phyloP scores from a whole-genome alignment of 2,113 vertebrate species.

The Pycnonotus jocosus region DNA sequence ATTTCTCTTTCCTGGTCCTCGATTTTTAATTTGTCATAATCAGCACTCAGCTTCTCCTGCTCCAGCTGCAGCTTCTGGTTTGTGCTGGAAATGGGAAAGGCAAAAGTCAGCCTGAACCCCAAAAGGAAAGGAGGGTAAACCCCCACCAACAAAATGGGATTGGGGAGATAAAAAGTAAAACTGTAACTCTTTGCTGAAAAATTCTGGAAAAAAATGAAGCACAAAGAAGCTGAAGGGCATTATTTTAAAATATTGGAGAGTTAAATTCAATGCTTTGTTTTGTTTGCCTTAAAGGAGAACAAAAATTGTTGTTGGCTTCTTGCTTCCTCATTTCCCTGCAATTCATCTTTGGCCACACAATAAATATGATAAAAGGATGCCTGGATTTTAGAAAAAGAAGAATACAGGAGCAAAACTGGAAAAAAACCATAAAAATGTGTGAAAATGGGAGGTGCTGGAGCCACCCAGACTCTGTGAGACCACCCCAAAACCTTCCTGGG shows the following conservation, averaged over 20 bases:
- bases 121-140: neutral
- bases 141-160: neutral
- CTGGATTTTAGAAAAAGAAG: neutral
- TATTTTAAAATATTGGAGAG: neutral
- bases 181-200: neutral
- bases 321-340: neutral
- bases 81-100: constrained; percentile 70
- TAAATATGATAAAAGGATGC: neutral
- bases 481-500: neutral
- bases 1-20: constrained; percentile 87
- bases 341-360: neutral
- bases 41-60: constrained; percentile 84
- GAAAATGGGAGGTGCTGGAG: neutral
- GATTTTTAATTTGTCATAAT: constrained; percentile 86
- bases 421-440: neutral
- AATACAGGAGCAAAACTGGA: neutral
- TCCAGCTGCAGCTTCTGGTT: constrained; percentile 90
- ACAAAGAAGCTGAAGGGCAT: neutral
- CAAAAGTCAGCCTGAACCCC: neutral
- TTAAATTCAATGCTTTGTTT: neutral
- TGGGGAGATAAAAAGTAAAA: neutral
- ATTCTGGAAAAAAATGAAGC: neutral
- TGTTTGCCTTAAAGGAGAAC: neutral
- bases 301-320: neutral
- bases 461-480: neutral